Evolutionary conservation across 2,113 vertebrate genomes (phyloP).

Genomic region (Lampris incognitus): DNA sequence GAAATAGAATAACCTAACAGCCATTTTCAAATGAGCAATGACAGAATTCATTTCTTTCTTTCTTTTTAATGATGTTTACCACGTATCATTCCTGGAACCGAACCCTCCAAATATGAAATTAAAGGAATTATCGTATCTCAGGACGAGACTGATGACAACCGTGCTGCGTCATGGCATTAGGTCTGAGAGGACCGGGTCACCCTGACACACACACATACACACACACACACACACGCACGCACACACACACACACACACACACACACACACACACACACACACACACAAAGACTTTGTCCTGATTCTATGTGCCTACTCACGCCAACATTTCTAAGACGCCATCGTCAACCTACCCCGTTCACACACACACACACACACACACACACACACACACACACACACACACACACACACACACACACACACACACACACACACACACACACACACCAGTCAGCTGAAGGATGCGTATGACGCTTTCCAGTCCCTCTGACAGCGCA

Average conservation of each 20-base stretch:
- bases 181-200: too few relatives aligned
- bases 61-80: too few relatives aligned
- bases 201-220: slow-evolving; percentile 2
- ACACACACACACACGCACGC: not conserved
- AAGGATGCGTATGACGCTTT: slow-evolving; percentile 64
- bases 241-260: slow-evolving; percentile 25
- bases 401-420: slow-evolving; percentile 24
- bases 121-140: not conserved
- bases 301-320: slow-evolving; percentile 38
- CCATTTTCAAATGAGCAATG: too few relatives aligned
- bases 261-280: slow-evolving; percentile 21
- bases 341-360: slow-evolving; percentile 34
- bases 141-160: not conserved
- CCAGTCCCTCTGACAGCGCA: slow-evolving; percentile 58
- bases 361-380: slow-evolving; percentile 15
- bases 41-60: too few relatives aligned
- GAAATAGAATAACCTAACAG: too few relatives aligned
- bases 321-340: slow-evolving; percentile 60
- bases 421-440: slow-evolving; percentile 18
- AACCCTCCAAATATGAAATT: not conserved
- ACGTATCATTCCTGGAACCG: too few relatives aligned
- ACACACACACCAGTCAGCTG: slow-evolving; percentile 64
- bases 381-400: slow-evolving; percentile 17
- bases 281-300: not conserved
- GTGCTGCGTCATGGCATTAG: slow-evolving; percentile 47